Evolutionary conservation across 2,113 vertebrate species (phyloP).

Genomic region (Cyphomyrus plagiostoma): DNA sequence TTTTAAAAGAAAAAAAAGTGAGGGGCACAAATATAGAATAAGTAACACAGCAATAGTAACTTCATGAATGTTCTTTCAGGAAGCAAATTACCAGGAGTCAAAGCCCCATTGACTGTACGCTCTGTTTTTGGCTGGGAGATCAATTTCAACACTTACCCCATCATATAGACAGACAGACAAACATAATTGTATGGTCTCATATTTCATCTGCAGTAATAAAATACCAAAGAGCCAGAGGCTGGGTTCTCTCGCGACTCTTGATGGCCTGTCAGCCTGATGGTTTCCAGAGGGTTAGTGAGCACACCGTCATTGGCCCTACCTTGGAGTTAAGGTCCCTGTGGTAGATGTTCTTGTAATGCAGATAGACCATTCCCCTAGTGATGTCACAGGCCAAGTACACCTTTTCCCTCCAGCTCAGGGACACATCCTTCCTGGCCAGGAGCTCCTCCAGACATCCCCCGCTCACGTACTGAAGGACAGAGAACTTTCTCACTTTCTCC

Average conservation of each 20-base stretch:
- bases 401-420: constrained; percentile 74
- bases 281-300: background rate
- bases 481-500: background rate
- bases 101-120: background rate
- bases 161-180: background rate
- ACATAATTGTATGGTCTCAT: background rate
- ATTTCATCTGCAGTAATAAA: background rate
- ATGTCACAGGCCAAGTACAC: constrained; percentile 76
- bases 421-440: constrained; percentile 64
- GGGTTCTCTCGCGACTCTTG: background rate
- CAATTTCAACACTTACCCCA: background rate
- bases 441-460: constrained; percentile 80
- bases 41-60: background rate
- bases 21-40: background rate
- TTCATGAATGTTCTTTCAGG: background rate
- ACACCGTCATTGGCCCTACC: constrained; percentile 41
- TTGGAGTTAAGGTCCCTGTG: constrained; percentile 85
- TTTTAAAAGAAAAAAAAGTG: background rate
- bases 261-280: background rate
- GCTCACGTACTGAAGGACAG: constrained; percentile 65
- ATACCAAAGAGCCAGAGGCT: background rate
- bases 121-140: background rate
- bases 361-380: constrained; percentile 78
- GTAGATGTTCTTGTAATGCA: constrained; percentile 84
- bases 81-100: background rate